These are phyloP conservation scores for Tragulus kanchil DNA, from an alignment of 2,113 vertebrate species.

Conservation along the genomic window DNA sequence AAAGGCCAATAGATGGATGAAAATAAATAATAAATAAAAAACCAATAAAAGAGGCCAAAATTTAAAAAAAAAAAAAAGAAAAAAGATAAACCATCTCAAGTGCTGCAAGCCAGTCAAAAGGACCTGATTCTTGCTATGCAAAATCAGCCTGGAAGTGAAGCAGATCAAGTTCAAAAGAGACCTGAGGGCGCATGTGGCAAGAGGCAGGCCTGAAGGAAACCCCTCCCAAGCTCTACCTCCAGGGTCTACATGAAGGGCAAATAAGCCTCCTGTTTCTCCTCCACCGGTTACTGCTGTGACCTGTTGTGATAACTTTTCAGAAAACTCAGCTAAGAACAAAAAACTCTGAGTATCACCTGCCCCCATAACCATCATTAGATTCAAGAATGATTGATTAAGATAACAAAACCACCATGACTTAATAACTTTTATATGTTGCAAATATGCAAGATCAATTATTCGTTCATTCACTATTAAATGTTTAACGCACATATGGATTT, in stretches of 20 bases:
- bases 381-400: slow-evolving; percentile 21
- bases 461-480: neutral
- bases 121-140: slow-evolving; percentile 90
- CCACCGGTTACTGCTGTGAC: accelerated
- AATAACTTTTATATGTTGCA: neutral
- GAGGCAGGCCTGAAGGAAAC: slow-evolving; percentile 92
- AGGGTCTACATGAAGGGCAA: slow-evolving; percentile 90
- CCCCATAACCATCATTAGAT: neutral
- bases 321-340: neutral
- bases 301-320: slow-evolving; percentile 42
- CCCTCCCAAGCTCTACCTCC: slow-evolving; percentile 92
- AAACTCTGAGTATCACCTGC: neutral
- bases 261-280: neutral
- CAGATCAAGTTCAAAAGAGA: slow-evolving; percentile 94
- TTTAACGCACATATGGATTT: neutral
- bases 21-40: too few species aligned
- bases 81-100: slow-evolving; percentile 96
- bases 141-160: slow-evolving; percentile 89
- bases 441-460: slow-evolving; percentile 13
- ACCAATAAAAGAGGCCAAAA: too few species aligned
- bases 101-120: slow-evolving; percentile 94
- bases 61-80: too few species aligned
- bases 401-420: slow-evolving; percentile 37
- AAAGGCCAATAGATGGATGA: too few species aligned
- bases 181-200: slow-evolving; percentile 91